Evolutionary conservation across 1,140 invertebrate species (phyloP).

Genomic region (Zaprionus taronus): DNA sequence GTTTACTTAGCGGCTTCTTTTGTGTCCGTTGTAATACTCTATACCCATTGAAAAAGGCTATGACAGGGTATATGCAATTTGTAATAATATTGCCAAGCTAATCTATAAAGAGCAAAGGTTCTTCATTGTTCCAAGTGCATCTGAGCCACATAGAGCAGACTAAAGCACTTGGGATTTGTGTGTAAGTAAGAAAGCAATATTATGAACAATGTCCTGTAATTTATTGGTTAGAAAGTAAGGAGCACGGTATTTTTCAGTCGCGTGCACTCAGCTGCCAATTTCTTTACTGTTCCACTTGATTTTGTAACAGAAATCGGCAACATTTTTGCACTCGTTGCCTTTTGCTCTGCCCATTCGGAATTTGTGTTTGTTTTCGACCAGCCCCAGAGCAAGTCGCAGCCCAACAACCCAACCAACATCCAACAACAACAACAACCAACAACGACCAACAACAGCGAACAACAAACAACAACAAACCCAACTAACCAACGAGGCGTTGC

Average conservation of each 20-base stretch:
- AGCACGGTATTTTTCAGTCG: neutral
- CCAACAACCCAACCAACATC: constrained; percentile 2
- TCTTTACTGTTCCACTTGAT: constrained; percentile 53
- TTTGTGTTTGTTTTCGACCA: constrained; percentile 25
- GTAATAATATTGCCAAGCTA: neutral
- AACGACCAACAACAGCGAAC: constrained; percentile 1
- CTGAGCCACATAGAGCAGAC: too few relatives aligned
- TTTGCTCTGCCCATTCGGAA: constrained; percentile 32
- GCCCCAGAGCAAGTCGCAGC: constrained; percentile 3
- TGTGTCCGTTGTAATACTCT: constrained; percentile 17
- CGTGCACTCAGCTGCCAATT: neutral
- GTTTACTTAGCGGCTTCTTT: constrained; percentile 66
- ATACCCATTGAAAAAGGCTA: neutral
- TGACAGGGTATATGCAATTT: neutral
- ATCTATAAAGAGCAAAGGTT: neutral
- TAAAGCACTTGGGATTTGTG: too few relatives aligned
- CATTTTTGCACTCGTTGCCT: constrained; percentile 40
- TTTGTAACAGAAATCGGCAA: constrained; percentile 50
- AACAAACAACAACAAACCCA: constrained; percentile 13
- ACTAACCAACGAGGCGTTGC: constrained; percentile 45
- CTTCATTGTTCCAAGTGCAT: too few relatives aligned
- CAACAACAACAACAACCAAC: too few relatives aligned
- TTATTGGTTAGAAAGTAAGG: neutral
- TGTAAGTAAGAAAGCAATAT: too few relatives aligned
- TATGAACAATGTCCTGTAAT: too few relatives aligned